phyloP scores from a whole-genome alignment of 2,797 vertebrate species.

The Megalops cyprinoides region DNA sequence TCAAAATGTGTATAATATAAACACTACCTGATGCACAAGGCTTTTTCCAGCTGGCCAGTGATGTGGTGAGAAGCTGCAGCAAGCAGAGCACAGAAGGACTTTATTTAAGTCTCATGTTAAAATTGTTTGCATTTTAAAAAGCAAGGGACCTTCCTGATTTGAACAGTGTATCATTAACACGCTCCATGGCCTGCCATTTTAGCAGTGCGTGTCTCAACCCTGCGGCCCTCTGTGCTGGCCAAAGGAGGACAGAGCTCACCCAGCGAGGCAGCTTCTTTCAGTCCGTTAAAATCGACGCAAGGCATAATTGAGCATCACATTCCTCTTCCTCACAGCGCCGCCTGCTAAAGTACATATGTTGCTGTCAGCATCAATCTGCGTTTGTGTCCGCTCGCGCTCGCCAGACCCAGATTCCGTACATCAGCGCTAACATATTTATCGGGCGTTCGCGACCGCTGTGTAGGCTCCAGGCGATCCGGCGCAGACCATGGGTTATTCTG shows the following conservation, averaged over 20 bases:
- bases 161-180: too few relatives aligned
- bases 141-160: too few relatives aligned
- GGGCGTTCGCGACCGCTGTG: neutral
- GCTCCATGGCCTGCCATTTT: too few relatives aligned
- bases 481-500: neutral
- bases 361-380: constrained; percentile 6
- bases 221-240: neutral
- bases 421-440: neutral
- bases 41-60: too few relatives aligned
- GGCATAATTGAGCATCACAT: neutral
- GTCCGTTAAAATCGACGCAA: neutral
- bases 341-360: neutral
- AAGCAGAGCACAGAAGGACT: too few relatives aligned
- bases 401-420: neutral
- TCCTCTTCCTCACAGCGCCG: neutral
- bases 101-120: too few relatives aligned
- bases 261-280: neutral
- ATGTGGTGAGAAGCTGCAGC: too few relatives aligned
- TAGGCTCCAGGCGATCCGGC: neutral
- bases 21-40: too few relatives aligned
- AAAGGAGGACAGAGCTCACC: too few relatives aligned
- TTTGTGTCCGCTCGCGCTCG: neutral
- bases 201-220: too few relatives aligned
- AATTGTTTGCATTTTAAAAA: too few relatives aligned
- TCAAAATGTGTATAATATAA: too few relatives aligned